A percentile compares a stretch with the other conserved stretches of the same genome.
phyloP scores from a whole-genome alignment of 2,797 vertebrate species.

The Prunella strophiata region DNA sequence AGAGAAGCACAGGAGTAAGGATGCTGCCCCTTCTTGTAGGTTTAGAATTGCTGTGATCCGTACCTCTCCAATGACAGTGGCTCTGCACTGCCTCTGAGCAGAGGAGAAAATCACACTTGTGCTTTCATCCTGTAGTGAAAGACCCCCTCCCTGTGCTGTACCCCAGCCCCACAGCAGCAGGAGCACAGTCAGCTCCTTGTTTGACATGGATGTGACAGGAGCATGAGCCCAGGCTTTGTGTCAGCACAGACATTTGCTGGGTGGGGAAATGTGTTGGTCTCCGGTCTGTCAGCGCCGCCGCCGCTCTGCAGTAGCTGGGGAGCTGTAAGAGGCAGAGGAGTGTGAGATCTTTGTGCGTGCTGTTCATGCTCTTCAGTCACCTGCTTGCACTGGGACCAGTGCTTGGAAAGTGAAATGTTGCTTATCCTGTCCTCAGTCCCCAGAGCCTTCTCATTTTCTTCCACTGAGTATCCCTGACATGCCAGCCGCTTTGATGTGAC shows the following conservation, averaged over 20 bases:
- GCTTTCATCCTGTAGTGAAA: not conserved
- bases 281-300: not conserved
- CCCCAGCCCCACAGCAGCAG: not conserved
- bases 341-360: not conserved
- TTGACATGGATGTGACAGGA: not conserved
- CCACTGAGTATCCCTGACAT: not conserved
- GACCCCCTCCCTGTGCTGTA: not conserved
- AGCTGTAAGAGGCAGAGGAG: not conserved
- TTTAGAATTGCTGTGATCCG: not conserved
- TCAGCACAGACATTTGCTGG: not conserved
- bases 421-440: not conserved
- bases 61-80: fast-evolving
- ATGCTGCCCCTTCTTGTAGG: not conserved
- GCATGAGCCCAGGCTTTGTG: not conserved
- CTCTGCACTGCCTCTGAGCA: fast-evolving
- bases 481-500: not conserved
- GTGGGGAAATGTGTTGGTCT: not conserved
- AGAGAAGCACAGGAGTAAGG: not conserved
- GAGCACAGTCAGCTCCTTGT: not conserved
- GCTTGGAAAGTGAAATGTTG: not conserved
- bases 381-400: not conserved
- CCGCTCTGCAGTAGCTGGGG: not conserved
- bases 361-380: constrained; percentile 30
- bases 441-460: constrained; percentile 24
- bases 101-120: not conserved